Evolutionary conservation across 2,797 vertebrate genomes (phyloP).

Genomic region (Tenualosa thibaudeaui): DNA sequence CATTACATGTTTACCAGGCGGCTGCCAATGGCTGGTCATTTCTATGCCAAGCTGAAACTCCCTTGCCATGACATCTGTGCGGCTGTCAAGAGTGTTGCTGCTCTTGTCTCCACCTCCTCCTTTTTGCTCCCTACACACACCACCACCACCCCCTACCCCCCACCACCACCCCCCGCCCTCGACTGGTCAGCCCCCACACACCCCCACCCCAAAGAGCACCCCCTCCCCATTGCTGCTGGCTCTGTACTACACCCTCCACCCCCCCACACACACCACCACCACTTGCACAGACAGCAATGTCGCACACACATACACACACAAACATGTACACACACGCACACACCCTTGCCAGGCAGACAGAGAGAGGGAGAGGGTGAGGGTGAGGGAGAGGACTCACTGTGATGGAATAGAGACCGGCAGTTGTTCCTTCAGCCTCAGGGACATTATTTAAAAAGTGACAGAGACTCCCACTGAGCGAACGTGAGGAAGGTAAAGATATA

Average conservation of each 20-base stretch:
- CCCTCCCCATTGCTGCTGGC: conserved; percentile 48
- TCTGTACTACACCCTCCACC: conserved; percentile 67
- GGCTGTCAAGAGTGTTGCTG: conserved; percentile 75
- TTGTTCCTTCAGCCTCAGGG: conserved; percentile 84
- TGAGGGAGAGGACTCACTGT: conserved; percentile 71
- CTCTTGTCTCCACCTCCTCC: conserved; percentile 70
- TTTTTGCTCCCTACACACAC: conserved; percentile 67
- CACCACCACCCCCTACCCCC: conserved; percentile 38
- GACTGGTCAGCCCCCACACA: conserved; percentile 61
- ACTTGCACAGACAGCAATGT: conserved; percentile 53
- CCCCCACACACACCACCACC: conserved; percentile 66
- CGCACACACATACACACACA: conserved; percentile 46
- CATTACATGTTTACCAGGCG: conserved; percentile 63
- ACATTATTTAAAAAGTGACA: conserved; percentile 93
- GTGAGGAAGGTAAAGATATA: conserved; percentile 65
- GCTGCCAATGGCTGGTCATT: conserved; percentile 71
- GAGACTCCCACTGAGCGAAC: conserved; percentile 71
- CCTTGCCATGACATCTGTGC: conserved; percentile 81
- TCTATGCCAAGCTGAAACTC: conserved; percentile 74
- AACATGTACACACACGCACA: neutral
- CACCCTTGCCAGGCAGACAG: conserved; percentile 70
- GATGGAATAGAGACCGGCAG: conserved; percentile 87
- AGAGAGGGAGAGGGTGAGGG: conserved; percentile 54
- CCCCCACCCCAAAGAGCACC: conserved; percentile 30
- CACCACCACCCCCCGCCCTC: conserved; percentile 64